Base-by-base conservation (phyloP, 1,140 invertebrate genomes). In the Anoplophora glabripennis region DNA sequence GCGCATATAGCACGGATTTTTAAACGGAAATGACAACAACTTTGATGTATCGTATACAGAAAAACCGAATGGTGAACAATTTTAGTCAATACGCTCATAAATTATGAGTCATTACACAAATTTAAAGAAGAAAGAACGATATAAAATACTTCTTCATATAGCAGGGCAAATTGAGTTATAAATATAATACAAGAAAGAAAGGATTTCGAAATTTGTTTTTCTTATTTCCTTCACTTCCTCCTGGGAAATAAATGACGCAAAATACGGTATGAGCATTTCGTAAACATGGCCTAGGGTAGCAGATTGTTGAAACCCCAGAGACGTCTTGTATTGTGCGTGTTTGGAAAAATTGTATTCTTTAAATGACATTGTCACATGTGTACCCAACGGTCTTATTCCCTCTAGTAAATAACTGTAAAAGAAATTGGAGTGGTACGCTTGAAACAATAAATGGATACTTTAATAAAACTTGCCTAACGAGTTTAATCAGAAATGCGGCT, bases 201-300 rank as follows among this genome's bases (percentile, higher is more conserved):
- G 21, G 21, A 28, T 28, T 28, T 28, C 5, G 21, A 28, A 28
- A 28, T 28, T 28, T 28, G 21, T 28, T 28, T 28, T 28, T 28
- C 21, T 28, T 28, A 28, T 28, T 28, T 28, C 21, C 21, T 28
- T 28, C 21, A 28, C 41, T 53, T 14, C 17, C 61, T 55, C 59
- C 15, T 52, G 61, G 61, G 55, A 58, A 63, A 63, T 63, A 63
- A 63, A 63, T 54, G 49, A 35, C 46, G 48, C 47, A 46, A 53
- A 45, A 47, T 42, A 48, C 52, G 42, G 56, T 37, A 58, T 45
- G 55, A 55, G 36, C 54, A 54, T 63, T 63, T 58, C 48, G 61
- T 63, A 53, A 58, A 58, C 56, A 58, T 63, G 55, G 44, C 45
- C 48, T 51, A 28, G 41, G 48, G 57, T 52, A 52, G 48, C 44